Base-by-base conservation (phyloP, 1,140 invertebrate species). In the Tribolium castaneum region DNA sequence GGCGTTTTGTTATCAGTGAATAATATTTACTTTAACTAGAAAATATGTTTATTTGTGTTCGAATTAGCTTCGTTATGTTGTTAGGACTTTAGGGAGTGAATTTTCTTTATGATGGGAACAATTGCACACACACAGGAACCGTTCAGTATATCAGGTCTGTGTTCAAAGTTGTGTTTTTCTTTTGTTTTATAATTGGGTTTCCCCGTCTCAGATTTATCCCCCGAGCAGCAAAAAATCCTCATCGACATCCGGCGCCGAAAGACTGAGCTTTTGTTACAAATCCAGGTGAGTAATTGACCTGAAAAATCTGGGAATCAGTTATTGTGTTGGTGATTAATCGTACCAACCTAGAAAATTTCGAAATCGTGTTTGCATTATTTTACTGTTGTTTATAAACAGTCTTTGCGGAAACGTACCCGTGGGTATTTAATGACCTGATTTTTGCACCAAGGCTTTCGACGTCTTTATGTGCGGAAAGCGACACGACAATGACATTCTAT, bases 201-300 rank as follows among this genome's bases (percentile, higher is more conserved):
- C 13, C 16, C 30, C 22, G 16, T 77, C 74, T 75, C 90, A 97
- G 96, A 98, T 91, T 87, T 98, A 84, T 96, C 96, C 75, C 91
- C 92, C 19, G 96, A 97, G 84, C 96, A 98, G 87, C 95, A 96
- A 84, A 94, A 97, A 87, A 91, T 96, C 81, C 89, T 98, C 74
- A 93, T 95, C 80, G 95, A 96, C 85, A 96, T 98, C 83, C 90
- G 96, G 81, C 90, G 94, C 83, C 92, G 95, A 83, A 98, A 98
- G 88, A 93, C 94, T 77, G 95, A 98, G 88, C 88, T 98, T 77
- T 88, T 98, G 75, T 89, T 95, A 73, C 96, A 98, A 91, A 98
- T 98, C 84, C 95, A 97, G 93, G 96, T 97, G 87, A 91, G 90
- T 88, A 80, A 72, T 50, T 75, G 22, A 66, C 59, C 59, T 30